Evolutionary conservation across 2,797 vertebrate genomes (phyloP).

Genomic region (Taeniopygia guttata): DNA sequence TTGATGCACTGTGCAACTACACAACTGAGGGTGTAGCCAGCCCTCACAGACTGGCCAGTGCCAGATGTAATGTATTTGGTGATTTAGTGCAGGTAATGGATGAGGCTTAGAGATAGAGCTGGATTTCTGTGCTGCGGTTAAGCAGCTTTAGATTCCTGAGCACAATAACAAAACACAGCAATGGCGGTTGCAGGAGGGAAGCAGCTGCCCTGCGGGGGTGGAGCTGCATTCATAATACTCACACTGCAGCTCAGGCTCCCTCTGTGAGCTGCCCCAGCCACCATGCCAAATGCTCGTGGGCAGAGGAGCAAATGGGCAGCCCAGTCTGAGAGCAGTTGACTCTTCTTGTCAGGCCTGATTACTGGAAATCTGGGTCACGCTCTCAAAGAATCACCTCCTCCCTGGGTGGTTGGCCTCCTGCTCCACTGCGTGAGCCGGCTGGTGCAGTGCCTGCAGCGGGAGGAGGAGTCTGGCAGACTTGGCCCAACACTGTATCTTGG

Average conservation of each 20-base stretch:
- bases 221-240: not conserved
- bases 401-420: not conserved
- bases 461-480: not conserved
- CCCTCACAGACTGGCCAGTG: not conserved
- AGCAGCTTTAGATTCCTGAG: slow-evolving; percentile 27
- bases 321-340: not conserved
- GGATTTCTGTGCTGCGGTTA: not conserved
- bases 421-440: not conserved
- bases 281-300: rapidly evolving
- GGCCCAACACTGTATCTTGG: not conserved
- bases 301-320: not conserved
- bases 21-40: not conserved
- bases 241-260: not conserved
- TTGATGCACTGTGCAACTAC: not conserved
- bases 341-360: slow-evolving; percentile 34
- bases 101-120: not conserved
- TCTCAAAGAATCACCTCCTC: slow-evolving; percentile 54
- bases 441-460: not conserved
- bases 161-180: not conserved
- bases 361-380: slow-evolving; percentile 62
- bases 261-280: not conserved
- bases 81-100: not conserved
- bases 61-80: not conserved
- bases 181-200: not conserved
- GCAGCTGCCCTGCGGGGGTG: not conserved